Conservation (phyloP, 1,140 invertebrate genomes). For the Parapsyche elsis region DNA sequence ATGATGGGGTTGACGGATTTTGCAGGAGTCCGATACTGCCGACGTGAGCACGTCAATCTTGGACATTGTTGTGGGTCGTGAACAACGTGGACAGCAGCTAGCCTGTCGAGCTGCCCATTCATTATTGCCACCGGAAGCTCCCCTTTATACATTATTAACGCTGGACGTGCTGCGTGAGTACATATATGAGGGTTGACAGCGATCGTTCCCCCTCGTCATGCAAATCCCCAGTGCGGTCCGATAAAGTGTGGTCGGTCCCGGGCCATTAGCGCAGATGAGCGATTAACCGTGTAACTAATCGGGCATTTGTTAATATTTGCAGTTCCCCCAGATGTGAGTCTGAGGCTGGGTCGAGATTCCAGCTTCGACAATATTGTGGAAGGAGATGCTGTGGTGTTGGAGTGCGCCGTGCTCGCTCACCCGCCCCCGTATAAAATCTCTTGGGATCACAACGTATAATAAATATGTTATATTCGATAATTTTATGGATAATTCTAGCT, state of each 20-base stretch:
- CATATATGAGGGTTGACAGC: constrained; percentile 6
- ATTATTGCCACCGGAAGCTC: constrained; percentile 31
- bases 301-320: constrained; percentile 10
- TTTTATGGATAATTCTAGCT: too few species aligned
- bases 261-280: constrained; percentile 6
- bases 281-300: constrained; percentile 1
- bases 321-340: constrained; percentile 42
- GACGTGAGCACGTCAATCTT: constrained; percentile 40
- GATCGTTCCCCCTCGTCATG: not conserved
- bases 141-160: constrained; percentile 30
- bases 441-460: constrained; percentile 40
- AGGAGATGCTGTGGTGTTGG: constrained; percentile 24
- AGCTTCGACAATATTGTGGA: constrained; percentile 33
- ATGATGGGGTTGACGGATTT: not conserved
- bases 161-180: constrained; percentile 42
- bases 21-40: constrained; percentile 34
- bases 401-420: constrained; percentile 39
- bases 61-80: constrained; percentile 30
- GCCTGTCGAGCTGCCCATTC: constrained; percentile 37
- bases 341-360: constrained; percentile 23
- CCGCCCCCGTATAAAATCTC: constrained; percentile 46
- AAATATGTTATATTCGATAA: too few species aligned
- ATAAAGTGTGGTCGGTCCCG: not conserved
- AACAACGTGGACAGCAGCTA: constrained; percentile 41
- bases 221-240: not conserved